Percentiles rank a stretch among this genome's conserved stretches.
Evolutionary conservation across 2,797 vertebrate genomes (phyloP).

Genomic region (Triplophysa yarkandensis): DNA sequence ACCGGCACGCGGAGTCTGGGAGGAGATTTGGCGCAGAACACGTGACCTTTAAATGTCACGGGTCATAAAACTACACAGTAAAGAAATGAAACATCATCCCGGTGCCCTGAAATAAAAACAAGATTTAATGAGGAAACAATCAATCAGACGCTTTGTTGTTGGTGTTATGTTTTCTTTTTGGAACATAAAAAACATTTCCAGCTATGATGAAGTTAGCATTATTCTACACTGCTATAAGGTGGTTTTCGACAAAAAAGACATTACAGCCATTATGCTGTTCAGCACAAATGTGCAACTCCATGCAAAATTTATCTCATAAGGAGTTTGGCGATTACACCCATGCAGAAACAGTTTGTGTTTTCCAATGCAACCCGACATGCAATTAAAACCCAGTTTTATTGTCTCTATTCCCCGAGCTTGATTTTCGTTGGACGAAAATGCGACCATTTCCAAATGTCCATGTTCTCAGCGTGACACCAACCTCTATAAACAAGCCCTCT

Average conservation of each 20-base stretch:
- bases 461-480: not conserved
- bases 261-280: not conserved
- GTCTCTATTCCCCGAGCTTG: not conserved
- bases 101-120: not conserved
- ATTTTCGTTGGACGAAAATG: conserved; percentile 7
- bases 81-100: conserved; percentile 9
- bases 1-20: conserved; percentile 13
- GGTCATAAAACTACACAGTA: conserved; percentile 47
- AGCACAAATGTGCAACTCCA: conserved; percentile 8
- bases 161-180: not conserved
- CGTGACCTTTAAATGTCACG: conserved; percentile 69
- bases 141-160: not conserved
- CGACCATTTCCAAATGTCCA: not conserved
- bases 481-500: conserved; percentile 14
- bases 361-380: not conserved
- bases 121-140: not conserved
- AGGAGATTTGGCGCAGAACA: conserved; percentile 27
- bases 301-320: not conserved
- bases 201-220: conserved; percentile 13
- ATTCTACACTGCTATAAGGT: conserved; percentile 22
- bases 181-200: not conserved
- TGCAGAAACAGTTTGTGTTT: not conserved
- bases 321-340: not conserved
- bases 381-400: not conserved
- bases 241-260: too few species aligned